Base-by-base conservation (phyloP, 2,888 invertebrate species). In the Drosophila putrida region DNA sequence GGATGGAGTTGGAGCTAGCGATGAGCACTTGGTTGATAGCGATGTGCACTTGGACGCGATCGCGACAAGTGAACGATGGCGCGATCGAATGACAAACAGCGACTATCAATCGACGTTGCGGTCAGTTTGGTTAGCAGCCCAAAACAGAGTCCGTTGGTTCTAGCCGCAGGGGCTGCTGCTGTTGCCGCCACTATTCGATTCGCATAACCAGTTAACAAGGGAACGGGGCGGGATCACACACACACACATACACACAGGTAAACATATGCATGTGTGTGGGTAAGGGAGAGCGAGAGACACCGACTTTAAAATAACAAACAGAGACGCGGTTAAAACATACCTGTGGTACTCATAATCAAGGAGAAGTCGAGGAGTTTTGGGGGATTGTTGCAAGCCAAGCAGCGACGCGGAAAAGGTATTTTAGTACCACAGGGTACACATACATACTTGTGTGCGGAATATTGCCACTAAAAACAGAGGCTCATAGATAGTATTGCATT, bases 171-270 rank as follows among this genome's bases (percentile, higher is more conserved):
- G 69, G 70, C 60, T 71, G 60, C 60, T 71, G 60, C 55, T 71
- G 60, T 20, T 20, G 43, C 11, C 33, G 49, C 49, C 33, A 33
- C 49, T 49, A 49, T 49, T 20, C 49, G 49, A 82, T 86, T 82
- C 83, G 78, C 81, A 79, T 82, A 88, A 88, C 83, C 88, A 83
- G 89, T 88, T 83, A 85, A 71, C 83, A 85, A 71, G 66, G 62
- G 69, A 31, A 79, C 66, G 62, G 58, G 58, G 55, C 75, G 49
- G 46, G 28, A 50, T 61, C 54, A 54, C 44, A 31, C 31, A 31
- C 31, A 31, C 31, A 31, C 5, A 31, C 28, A 28, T 4, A 28
- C 28, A 28, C 28, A 28, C 28, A 31, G 8, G 8, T 9, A 31
- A 6, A 31, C 36, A 36, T n/a, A 6, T 10, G 27, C 6, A 8